A percentile compares a stretch with the other conserved stretches of the same genome.
Evolutionary conservation across 2,888 invertebrate species (phyloP).

Genomic region (Nomada goodeniana): DNA sequence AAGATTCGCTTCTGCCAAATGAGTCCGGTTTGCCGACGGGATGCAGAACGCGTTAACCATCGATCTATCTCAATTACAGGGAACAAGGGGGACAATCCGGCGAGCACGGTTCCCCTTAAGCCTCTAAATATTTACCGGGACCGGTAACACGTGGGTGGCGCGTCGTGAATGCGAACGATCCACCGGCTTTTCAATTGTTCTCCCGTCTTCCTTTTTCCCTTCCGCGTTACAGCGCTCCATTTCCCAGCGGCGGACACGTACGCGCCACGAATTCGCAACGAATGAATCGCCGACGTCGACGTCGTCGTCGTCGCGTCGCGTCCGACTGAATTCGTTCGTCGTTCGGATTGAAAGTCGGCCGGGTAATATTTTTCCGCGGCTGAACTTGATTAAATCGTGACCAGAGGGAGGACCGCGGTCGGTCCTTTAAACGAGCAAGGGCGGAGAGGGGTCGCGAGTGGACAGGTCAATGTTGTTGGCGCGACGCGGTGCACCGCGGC

Average conservation of each 20-base stretch:
- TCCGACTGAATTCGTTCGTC: constrained; percentile 38
- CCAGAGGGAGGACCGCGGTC: constrained; percentile 23
- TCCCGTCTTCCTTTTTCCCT: constrained; percentile 18
- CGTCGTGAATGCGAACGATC: constrained; percentile 30
- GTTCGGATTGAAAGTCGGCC: constrained; percentile 70
- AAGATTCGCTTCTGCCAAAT: too few relatives aligned
- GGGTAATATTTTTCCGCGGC: constrained; percentile 69
- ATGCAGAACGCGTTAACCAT: not conserved
- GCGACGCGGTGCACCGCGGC: constrained; percentile 34
- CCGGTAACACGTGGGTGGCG: constrained; percentile 17
- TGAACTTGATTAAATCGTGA: constrained; percentile 70
- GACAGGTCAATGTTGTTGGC: constrained; percentile 2
- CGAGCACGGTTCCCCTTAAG: constrained; percentile 7
- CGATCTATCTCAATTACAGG: constrained; percentile 23
- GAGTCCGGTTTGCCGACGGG: too few relatives aligned
- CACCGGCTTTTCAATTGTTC: constrained; percentile 40
- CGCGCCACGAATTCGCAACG: constrained; percentile 73
- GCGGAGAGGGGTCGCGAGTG: constrained; percentile 10
- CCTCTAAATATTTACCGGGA: constrained; percentile 47
- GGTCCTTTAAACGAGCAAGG: constrained; percentile 62
- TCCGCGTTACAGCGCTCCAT: constrained; percentile 21
- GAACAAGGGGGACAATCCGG: not conserved
- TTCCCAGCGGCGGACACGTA: constrained; percentile 54
- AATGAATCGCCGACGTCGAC: constrained; percentile 28
- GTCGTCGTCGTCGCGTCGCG: constrained; percentile 1